Percentiles rank a stretch among this genome's conserved stretches.
Conservation (phyloP, 92 coral and sea anemone species). For the Porites rus region DNA sequence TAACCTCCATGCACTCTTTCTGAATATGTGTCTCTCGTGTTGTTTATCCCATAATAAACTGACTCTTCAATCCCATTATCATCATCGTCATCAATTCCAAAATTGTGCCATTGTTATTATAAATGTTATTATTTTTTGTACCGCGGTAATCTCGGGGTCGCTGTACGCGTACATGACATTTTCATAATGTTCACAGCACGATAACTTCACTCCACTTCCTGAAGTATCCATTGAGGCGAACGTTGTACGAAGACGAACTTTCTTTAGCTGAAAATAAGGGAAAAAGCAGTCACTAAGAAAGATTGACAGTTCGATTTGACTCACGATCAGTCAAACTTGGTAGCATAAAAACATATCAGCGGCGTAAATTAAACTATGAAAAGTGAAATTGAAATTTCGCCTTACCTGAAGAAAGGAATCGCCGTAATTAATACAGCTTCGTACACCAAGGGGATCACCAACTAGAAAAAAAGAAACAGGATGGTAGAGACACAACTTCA, state of each 20-base stretch:
- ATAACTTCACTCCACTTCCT: slow-evolving; percentile 57
- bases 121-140: background rate
- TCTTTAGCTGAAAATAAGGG: slow-evolving; percentile 52
- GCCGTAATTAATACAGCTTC: slow-evolving; percentile 52
- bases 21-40: too few relatives aligned
- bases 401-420: slow-evolving; percentile 72
- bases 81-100: too few relatives aligned
- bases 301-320: background rate
- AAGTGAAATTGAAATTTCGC: background rate
- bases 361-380: background rate
- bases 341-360: background rate
- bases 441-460: slow-evolving; percentile 71
- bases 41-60: too few relatives aligned
- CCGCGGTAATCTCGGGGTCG: slow-evolving; percentile 59
- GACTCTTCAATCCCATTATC: too few relatives aligned
- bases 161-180: slow-evolving; percentile 63
- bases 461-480: slow-evolving; percentile 7
- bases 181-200: slow-evolving; percentile 69
- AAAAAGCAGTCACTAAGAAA: background rate
- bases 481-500: background rate
- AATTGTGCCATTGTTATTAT: too few relatives aligned
- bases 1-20: too few relatives aligned
- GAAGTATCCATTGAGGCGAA: slow-evolving; percentile 71
- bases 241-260: slow-evolving; percentile 67
- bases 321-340: background rate